A percentile compares a stretch with the other conserved stretches of the same genome.
These are phyloP conservation scores for Acromyrmex charruanus DNA, from an alignment of 1,140 invertebrate species.

Conservation along the genomic window DNA sequence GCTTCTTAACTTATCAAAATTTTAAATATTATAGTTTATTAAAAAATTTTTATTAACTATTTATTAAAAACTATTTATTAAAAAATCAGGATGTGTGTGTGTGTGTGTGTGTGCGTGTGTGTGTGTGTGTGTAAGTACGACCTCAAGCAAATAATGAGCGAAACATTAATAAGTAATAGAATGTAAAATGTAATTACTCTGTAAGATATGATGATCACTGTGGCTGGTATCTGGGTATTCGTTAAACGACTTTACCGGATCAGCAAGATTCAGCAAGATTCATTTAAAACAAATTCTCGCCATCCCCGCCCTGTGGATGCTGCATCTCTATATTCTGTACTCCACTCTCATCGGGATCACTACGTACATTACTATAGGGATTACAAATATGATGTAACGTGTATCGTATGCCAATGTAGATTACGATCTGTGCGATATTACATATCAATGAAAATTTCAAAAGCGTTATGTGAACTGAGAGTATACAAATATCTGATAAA, in stretches of 20 bases:
- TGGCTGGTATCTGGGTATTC: neutral
- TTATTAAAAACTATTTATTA: neutral
- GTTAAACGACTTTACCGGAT: conserved; percentile 67
- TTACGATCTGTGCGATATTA: conserved; percentile 7
- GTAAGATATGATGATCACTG: no score
- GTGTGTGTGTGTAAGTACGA: neutral
- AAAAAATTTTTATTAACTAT: neutral
- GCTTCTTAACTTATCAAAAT: neutral
- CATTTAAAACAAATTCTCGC: conserved; percentile 73
- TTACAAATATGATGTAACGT: conserved; percentile 35
- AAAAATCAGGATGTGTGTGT: neutral
- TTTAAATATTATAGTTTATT: neutral
- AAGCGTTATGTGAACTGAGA: neutral
- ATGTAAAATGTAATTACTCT: no score
- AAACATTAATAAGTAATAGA: neutral
- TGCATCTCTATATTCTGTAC: conserved; percentile 13
- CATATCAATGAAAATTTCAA: conserved; percentile 48
- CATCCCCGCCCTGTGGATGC: conserved; percentile 67
- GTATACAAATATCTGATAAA: conserved; percentile 46
- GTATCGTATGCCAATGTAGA: conserved; percentile 10
- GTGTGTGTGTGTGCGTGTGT: no score
- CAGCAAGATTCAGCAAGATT: conserved; percentile 75
- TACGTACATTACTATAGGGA: conserved; percentile 15
- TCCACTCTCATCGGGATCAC: conserved; percentile 18
- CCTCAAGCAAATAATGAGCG: neutral